Evolutionary conservation across 2,888 invertebrate genomes (phyloP), one percentile per base, ranked within the genome.

Genomic region (Pantelozetes paolii): DNA sequence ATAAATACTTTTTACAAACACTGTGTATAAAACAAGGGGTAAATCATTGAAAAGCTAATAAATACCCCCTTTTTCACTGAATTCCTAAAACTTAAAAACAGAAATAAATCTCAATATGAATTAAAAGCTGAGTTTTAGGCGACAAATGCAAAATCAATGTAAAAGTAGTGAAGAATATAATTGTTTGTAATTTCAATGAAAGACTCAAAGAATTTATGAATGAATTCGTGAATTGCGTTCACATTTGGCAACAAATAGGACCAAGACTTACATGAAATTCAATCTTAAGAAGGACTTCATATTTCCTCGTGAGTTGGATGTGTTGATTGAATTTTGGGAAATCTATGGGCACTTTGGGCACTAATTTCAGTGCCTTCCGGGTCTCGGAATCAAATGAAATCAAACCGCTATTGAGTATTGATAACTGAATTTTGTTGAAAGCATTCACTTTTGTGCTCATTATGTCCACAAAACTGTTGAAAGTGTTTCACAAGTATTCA

Each of bases 231-330:
- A n/a, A n/a, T n/a, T n/a, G n/a, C n/a, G n/a, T n/a, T n/a, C n/a
- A n/a, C n/a, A n/a, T n/a, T n/a, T n/a, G n/a, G n/a, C n/a, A 23
- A 23, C 54, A 23, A 28, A 57, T 28, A 28, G 6, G 28, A 30
- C 3, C 1, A 32, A 62, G 20, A 80, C 85, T 86, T 83, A 92
- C 92, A 88, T 93, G 92, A 84, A 92, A 94, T 83, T 94, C 94
- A 75, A 93, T 86, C 83, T 91, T 91, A 83, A 91, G 92, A 59
- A 94, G 86, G 62, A 94, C 91, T 15, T 92, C 91, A 83, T 91
- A 94, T 84, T 93, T 93, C 79, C 92, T 85, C 74, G 92, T 86
- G 81, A 92, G 89, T 77, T 93, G 92, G 83, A 93, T 93, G 74
- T 92, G 87, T 82, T 91, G 92, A 32, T 89, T 87, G 82, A 91